Percentiles rank a stretch among this genome's conserved stretches.
phyloP scores from a whole-genome alignment of 2,797 vertebrate genomes.

The Myotis myotis region DNA sequence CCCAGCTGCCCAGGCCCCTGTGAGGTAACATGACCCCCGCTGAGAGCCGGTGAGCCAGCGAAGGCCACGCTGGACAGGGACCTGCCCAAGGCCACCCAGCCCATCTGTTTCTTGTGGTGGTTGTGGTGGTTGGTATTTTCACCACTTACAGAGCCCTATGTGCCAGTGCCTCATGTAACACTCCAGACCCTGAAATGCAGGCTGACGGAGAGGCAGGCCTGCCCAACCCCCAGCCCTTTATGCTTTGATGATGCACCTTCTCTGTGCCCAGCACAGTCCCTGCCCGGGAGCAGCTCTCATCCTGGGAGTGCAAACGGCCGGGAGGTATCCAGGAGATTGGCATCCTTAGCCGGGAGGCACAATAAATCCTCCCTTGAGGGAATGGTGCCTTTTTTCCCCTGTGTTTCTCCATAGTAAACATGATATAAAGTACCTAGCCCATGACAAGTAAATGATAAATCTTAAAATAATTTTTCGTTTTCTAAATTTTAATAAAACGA shows the following conservation, averaged over 20 bases:
- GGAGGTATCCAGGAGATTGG: neutral
- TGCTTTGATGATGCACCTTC: neutral
- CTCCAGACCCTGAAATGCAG: neutral
- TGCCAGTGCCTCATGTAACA: neutral
- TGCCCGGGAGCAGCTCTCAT: neutral
- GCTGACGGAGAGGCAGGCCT: neutral
- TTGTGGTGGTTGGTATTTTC: neutral
- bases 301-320: too few species aligned
- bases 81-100: neutral
- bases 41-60: neutral
- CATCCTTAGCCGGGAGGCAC: neutral
- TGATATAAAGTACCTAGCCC: neutral
- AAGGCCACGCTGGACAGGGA: neutral
- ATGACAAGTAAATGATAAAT: neutral
- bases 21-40: neutral
- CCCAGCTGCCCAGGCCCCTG: neutral
- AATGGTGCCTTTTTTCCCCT: neutral
- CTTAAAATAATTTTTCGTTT: conserved; percentile 27
- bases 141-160: neutral
- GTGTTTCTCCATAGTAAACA: neutral
- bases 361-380: neutral
- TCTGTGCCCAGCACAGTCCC: neutral
- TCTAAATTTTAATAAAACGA: conserved; percentile 13
- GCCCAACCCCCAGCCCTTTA: too few species aligned
- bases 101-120: neutral